Percentiles rank a stretch among this genome's conserved stretches.
phyloP scores from a whole-genome alignment of 2,797 vertebrate species.

The Coilia nasus region DNA sequence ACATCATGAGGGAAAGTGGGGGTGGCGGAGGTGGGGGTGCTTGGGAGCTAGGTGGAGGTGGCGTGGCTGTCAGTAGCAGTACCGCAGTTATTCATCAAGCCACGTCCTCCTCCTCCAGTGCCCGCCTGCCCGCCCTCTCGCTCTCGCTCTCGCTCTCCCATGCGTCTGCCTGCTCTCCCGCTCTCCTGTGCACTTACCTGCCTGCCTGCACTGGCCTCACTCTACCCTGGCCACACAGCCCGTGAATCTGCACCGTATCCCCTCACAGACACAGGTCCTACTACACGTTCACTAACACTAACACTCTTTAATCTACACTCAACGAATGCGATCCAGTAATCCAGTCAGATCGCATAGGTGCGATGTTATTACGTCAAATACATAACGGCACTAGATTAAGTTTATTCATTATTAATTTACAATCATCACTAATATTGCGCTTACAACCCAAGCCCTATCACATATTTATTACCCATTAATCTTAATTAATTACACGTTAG shows the following conservation, averaged over 20 bases:
- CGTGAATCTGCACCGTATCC: slow-evolving; percentile 24
- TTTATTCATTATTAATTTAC: background rate
- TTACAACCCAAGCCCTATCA: no score
- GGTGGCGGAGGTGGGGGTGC: slow-evolving; percentile 38
- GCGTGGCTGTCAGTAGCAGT: slow-evolving; percentile 40
- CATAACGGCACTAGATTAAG: background rate
- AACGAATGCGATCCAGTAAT: slow-evolving; percentile 35
- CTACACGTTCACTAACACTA: background rate
- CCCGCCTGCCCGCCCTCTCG: slow-evolving; percentile 13
- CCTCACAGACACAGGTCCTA: slow-evolving; percentile 22
- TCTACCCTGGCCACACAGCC: background rate
- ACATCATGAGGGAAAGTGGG: background rate
- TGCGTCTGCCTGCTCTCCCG: no score
- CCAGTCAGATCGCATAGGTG: slow-evolving; percentile 47
- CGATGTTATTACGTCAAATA: background rate
- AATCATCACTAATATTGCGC: no score
- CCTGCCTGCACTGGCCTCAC: background rate
- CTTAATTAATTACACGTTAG: no score
- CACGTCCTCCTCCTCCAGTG: background rate
- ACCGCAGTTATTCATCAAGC: slow-evolving; percentile 50
- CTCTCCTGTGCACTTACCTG: no score
- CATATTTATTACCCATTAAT: no score
- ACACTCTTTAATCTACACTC: slow-evolving; percentile 36
- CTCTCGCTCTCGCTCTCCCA: no score
- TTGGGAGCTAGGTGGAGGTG: background rate